Conservation (phyloP, 1,140 invertebrate genomes). For the Delia radicum region DNA sequence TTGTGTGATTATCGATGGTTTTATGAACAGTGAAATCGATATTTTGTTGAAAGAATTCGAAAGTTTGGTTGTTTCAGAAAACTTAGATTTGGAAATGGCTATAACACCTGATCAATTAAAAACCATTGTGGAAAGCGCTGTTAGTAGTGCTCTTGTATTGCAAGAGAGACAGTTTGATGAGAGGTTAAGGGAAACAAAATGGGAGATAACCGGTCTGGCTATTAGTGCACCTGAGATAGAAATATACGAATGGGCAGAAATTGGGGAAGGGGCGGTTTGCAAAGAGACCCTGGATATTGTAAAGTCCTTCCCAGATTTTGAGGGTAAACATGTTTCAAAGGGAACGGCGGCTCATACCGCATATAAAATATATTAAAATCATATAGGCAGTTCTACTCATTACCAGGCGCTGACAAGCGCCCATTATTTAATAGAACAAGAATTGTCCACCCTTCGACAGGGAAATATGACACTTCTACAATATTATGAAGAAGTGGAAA, state of each 20-base stretch:
- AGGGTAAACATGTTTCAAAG: conserved; percentile 31
- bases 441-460: conserved; percentile 29
- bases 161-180: conserved; percentile 4
- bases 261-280: conserved; percentile 13
- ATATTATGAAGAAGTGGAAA: conserved; percentile 28
- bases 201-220: background rate
- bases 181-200: background rate
- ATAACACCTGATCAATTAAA: background rate
- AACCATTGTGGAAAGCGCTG: background rate
- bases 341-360: conserved; percentile 31
- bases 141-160: conserved; percentile 8
- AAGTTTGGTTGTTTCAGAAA: background rate
- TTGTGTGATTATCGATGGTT: background rate
- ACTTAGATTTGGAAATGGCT: background rate
- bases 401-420: conserved; percentile 35
- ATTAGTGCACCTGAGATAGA: conserved; percentile 13
- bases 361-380: conserved; percentile 33
- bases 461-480: conserved; percentile 26
- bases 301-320: conserved; percentile 33
- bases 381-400: conserved; percentile 31
- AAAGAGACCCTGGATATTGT: conserved; percentile 32
- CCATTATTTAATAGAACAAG: conserved; percentile 32
- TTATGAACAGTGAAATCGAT: background rate
- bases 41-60: background rate
- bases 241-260: conserved; percentile 21